These are phyloP conservation scores for Axea sp. DNA, from an alignment of 2,888 invertebrate genomes.

Conservation along the genomic window DNA sequence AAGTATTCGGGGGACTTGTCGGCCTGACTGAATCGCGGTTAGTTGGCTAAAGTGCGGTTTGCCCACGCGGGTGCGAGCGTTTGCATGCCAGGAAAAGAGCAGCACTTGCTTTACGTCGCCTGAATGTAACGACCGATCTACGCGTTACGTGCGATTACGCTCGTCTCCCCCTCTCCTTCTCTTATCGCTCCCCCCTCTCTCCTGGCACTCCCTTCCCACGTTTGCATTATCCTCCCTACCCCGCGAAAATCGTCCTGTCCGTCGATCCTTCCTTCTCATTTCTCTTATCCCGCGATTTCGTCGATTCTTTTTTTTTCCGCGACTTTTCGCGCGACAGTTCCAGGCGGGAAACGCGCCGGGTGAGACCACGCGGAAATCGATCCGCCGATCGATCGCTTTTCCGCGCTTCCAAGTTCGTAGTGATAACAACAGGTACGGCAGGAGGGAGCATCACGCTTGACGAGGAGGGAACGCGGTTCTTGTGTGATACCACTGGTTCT, in stretches of 20 bases:
- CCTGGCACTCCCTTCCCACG: background rate
- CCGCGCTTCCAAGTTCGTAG: slow-evolving; percentile 2
- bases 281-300: slow-evolving; percentile 26
- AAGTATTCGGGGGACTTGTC: slow-evolving; percentile 41
- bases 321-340: slow-evolving; percentile 35
- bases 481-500: background rate
- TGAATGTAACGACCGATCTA: slow-evolving; percentile 44
- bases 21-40: slow-evolving; percentile 53
- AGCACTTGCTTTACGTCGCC: slow-evolving; percentile 30
- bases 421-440: slow-evolving; percentile 21
- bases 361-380: slow-evolving; percentile 47
- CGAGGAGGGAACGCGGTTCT: too few relatives aligned
- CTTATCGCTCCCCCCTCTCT: background rate
- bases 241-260: slow-evolving; percentile 21
- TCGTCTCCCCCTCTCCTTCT: slow-evolving; percentile 2
- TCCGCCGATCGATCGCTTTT: slow-evolving; percentile 32
- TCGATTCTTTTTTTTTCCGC: slow-evolving; percentile 27
- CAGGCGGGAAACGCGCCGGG: slow-evolving; percentile 38
- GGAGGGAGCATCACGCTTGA: too few relatives aligned
- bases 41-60: slow-evolving; percentile 59
- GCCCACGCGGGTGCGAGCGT: slow-evolving; percentile 49
- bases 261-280: slow-evolving; percentile 34
- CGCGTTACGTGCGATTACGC: slow-evolving; percentile 34
- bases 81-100: slow-evolving; percentile 53
- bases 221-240: slow-evolving; percentile 3